Percentiles rank a stretch among this genome's conserved stretches.
phyloP scores from a whole-genome alignment of 2,888 invertebrate species.

The Nomada goodeniana region DNA sequence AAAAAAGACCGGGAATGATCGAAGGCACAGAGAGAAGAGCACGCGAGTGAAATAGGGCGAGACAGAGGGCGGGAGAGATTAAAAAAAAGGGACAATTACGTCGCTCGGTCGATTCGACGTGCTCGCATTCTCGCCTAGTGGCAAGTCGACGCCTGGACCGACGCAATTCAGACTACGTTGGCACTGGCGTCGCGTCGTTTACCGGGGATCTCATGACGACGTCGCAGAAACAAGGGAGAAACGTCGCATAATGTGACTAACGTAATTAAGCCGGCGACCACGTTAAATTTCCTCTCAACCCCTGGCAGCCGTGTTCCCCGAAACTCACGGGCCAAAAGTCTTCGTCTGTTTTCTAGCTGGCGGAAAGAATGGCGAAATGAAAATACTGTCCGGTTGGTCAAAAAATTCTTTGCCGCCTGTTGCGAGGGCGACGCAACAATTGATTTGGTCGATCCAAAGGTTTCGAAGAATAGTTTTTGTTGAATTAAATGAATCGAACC shows the following conservation, averaged over 20 bases:
- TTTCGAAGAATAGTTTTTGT: too few species aligned
- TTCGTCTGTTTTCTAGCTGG: neutral
- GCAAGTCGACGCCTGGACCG: constrained; percentile 45
- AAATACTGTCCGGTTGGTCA: neutral
- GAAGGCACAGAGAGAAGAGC: constrained; percentile 13
- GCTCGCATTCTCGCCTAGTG: constrained; percentile 30
- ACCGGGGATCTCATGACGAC: constrained; percentile 57
- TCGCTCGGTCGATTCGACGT: constrained; percentile 59
- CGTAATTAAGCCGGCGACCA: constrained; percentile 64
- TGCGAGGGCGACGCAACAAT: too few species aligned
- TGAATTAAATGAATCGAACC: too few species aligned
- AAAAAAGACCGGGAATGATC: constrained; percentile 53
- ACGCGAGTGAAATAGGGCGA: constrained; percentile 4
- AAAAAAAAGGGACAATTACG: constrained; percentile 29
- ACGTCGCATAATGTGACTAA: constrained; percentile 70
- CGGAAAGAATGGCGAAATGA: neutral
- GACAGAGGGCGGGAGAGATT: neutral
- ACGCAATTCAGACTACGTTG: constrained; percentile 59
- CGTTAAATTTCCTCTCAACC: constrained; percentile 4
- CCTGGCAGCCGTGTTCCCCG: constrained; percentile 13
- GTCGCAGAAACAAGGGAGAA: constrained; percentile 64
- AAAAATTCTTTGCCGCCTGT: too few species aligned
- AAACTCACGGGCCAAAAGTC: constrained; percentile 32
- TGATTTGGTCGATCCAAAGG: too few species aligned
- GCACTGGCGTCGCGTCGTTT: constrained; percentile 57